Evolutionary conservation across 2,888 invertebrate species (phyloP).

Genomic region (Sesia apiformis): DNA sequence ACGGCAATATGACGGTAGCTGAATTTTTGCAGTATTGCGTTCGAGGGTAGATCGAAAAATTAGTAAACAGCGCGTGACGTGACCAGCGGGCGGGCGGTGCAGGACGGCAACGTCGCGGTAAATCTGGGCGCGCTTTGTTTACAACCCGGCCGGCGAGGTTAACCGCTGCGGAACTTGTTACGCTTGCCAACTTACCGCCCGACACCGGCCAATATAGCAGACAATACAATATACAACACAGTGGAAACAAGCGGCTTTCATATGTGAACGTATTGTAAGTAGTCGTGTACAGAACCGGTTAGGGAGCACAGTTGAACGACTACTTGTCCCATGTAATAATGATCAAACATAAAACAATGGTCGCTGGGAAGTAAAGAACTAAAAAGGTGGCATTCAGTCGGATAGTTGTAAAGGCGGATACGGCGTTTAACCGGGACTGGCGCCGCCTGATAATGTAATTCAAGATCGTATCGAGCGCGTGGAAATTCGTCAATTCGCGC

Average conservation of each 20-base stretch:
- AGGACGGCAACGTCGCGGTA: conserved; percentile 49
- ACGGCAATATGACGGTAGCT: no score
- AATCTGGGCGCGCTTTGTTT: conserved; percentile 56
- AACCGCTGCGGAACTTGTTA: conserved; percentile 24
- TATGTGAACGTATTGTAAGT: background rate
- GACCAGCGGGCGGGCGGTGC: conserved; percentile 24
- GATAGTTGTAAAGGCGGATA: conserved; percentile 22
- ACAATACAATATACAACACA: background rate
- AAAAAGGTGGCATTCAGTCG: conserved; percentile 4
- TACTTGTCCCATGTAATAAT: conserved; percentile 1
- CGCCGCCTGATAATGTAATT: conserved; percentile 46
- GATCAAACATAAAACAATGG: background rate
- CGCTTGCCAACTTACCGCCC: conserved; percentile 18
- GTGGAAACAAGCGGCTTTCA: conserved; percentile 9
- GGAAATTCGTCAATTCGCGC: conserved; percentile 60
- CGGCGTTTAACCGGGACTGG: conserved; percentile 32
- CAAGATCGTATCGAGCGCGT: conserved; percentile 65
- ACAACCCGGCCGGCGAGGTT: conserved; percentile 35
- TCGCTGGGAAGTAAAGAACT: background rate
- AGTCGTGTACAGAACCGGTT: conserved; percentile 14
- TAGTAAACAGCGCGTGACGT: conserved; percentile 32
- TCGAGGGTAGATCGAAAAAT: conserved; percentile 9
- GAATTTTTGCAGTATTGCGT: no score
- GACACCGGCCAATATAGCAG: conserved; percentile 5
- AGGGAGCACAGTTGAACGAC: conserved; percentile 6